Percentiles rank a stretch among this genome's conserved stretches.
Conservation (phyloP, 2,888 invertebrate genomes). For the Torymus aiolomorphi region DNA sequence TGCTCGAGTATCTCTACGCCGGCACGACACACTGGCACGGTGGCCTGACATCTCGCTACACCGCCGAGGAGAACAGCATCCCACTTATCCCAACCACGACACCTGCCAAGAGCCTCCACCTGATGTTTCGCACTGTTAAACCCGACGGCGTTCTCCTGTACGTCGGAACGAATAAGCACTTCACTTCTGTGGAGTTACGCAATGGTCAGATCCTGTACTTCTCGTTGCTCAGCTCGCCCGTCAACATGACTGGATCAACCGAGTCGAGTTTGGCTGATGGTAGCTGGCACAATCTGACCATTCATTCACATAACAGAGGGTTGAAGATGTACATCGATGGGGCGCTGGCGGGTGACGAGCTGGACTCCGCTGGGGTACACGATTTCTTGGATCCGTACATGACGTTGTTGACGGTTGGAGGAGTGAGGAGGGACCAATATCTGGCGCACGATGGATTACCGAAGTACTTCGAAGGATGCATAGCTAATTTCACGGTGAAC, state of each 20-base stretch:
- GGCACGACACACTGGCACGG: slow-evolving; percentile 84
- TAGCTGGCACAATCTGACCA: slow-evolving; percentile 91
- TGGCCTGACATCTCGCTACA: slow-evolving; percentile 64
- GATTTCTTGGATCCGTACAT: slow-evolving; percentile 95
- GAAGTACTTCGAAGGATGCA: slow-evolving; percentile 89
- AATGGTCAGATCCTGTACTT: slow-evolving; percentile 87
- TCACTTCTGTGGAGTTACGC: slow-evolving; percentile 87
- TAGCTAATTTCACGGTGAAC: slow-evolving; percentile 92
- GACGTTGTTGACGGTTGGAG: slow-evolving; percentile 88
- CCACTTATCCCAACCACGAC: slow-evolving; percentile 65
- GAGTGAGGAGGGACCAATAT: slow-evolving; percentile 81
- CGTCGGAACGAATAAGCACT: slow-evolving; percentile 91
- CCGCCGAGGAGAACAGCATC: slow-evolving; percentile 61
- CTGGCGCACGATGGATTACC: slow-evolving; percentile 76
- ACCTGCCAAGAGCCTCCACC: slow-evolving; percentile 85
- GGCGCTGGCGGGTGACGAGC: slow-evolving; percentile 86
- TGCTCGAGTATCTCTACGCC: slow-evolving; percentile 87
- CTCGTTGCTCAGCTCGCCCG: slow-evolving; percentile 86
- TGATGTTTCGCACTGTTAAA: slow-evolving; percentile 88
- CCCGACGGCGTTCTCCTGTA: slow-evolving; percentile 89
- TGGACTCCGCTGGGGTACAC: slow-evolving; percentile 91
- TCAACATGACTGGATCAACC: slow-evolving; percentile 88
- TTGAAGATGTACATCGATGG: slow-evolving; percentile 85
- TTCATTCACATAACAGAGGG: slow-evolving; percentile 83
- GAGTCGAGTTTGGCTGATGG: slow-evolving; percentile 85